Percentiles rank a stretch among this genome's conserved stretches.
These are phyloP conservation scores for Hemitrygon akajei DNA, from an alignment of 2,797 vertebrate species.

Conservation along the genomic window DNA sequence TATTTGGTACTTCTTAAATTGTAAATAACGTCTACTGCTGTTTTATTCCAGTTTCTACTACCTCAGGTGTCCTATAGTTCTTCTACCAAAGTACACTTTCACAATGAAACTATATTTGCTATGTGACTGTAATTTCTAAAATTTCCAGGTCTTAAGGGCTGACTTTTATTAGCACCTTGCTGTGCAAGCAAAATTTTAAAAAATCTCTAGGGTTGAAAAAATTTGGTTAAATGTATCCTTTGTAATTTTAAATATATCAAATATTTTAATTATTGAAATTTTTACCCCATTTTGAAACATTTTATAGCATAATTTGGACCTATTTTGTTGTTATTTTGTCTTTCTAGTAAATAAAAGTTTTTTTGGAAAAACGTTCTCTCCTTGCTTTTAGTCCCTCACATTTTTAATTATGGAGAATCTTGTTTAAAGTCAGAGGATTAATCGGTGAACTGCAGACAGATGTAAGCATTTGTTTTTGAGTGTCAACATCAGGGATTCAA, in stretches of 20 bases:
- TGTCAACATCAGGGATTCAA: no score
- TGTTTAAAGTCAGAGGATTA: not conserved
- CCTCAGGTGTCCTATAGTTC: constrained; percentile 88
- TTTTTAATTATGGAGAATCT: not conserved
- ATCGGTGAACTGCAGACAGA: not conserved
- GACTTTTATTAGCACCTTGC: constrained; percentile 82
- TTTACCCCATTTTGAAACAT: constrained; percentile 79
- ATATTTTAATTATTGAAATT: constrained; percentile 79
- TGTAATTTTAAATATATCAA: constrained; percentile 80
- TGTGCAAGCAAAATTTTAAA: constrained; percentile 74
- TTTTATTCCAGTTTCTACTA: constrained; percentile 86
- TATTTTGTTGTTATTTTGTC: constrained; percentile 74
- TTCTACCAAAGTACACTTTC: constrained; percentile 89
- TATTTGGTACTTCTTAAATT: constrained; percentile 76
- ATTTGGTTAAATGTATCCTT: constrained; percentile 80
- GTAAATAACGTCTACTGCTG: constrained; percentile 81
- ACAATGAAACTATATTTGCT: constrained; percentile 75
- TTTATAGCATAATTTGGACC: constrained; percentile 84
- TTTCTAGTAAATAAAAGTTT: constrained; percentile 83
- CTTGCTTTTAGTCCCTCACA: constrained; percentile 38
- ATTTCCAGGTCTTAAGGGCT: constrained; percentile 84
- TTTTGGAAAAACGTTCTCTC: constrained; percentile 58
- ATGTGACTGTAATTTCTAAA: constrained; percentile 75
- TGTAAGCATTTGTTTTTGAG: no score
- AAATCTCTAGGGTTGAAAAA: constrained; percentile 77